These are phyloP conservation scores for Lepidocolaptes lacrymiger DNA, from an alignment of 2,797 vertebrate genomes.

Conservation along the genomic window DNA sequence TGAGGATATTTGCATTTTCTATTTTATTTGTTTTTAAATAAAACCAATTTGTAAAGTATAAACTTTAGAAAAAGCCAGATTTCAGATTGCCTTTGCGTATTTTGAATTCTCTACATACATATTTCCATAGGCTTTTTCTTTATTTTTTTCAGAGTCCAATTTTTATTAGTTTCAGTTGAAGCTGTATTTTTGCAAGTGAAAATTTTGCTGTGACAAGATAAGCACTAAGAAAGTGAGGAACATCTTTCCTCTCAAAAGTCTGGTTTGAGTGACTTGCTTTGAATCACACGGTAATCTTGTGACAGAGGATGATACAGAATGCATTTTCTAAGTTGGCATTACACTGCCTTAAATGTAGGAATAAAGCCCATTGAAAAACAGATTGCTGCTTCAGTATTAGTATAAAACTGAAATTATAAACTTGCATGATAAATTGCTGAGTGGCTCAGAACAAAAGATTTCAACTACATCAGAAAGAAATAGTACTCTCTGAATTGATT, in stretches of 20 bases:
- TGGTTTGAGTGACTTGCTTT: slow-evolving; percentile 34
- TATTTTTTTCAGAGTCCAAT: neutral
- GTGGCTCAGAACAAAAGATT: neutral
- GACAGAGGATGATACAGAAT: slow-evolving; percentile 40
- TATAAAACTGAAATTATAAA: slow-evolving; percentile 27
- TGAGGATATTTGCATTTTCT: neutral
- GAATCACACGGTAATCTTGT: slow-evolving; percentile 31
- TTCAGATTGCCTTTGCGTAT: neutral
- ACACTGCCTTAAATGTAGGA: neutral
- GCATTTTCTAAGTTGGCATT: neutral
- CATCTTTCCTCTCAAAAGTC: slow-evolving; percentile 16
- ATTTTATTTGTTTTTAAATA: slow-evolving; percentile 33
- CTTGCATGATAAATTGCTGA: neutral
- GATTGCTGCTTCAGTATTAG: slow-evolving; percentile 10
- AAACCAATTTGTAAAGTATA: neutral
- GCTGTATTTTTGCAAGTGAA: neutral
- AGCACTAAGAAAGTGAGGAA: slow-evolving; percentile 3
- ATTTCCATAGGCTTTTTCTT: neutral
- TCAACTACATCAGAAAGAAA: neutral
- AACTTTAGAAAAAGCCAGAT: neutral
- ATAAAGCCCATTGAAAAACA: slow-evolving; percentile 26
- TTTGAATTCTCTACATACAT: neutral
- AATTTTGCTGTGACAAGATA: slow-evolving; percentile 35
- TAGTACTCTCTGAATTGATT: slow-evolving; percentile 2
- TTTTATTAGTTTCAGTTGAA: neutral